These are phyloP conservation scores for Tenodera sinensis DNA, from an alignment of 2,888 invertebrate species.

Conservation along the genomic window DNA sequence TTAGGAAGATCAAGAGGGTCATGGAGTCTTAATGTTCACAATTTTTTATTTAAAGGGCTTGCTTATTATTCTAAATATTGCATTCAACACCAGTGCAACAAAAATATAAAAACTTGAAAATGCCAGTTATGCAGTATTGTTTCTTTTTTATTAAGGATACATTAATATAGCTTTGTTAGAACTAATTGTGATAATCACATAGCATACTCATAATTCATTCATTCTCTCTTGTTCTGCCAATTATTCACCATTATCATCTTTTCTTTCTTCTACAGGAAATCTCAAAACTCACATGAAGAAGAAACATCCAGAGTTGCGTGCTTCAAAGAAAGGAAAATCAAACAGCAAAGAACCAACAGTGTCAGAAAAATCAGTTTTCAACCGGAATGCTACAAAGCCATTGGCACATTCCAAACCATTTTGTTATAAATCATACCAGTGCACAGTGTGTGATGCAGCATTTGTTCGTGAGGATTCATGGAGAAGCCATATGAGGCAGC, in stretches of 20 bases:
- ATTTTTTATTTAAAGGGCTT: no score
- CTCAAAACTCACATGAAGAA: slow-evolving; percentile 40
- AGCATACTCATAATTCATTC: neutral
- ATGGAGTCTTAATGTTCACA: no score
- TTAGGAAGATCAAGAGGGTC: no score
- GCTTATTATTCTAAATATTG: no score
- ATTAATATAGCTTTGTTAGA: neutral
- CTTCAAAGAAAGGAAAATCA: slow-evolving; percentile 22
- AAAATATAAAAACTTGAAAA: no score
- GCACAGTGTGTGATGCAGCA: slow-evolving; percentile 41
- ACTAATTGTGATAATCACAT: neutral
- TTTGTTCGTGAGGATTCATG: slow-evolving; percentile 47
- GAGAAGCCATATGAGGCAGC: slow-evolving; percentile 44
- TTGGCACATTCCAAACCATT: slow-evolving; percentile 28
- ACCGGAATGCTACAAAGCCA: slow-evolving; percentile 4
- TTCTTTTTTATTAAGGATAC: neutral
- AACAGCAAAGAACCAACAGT: slow-evolving; percentile 5
- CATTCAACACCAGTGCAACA: no score
- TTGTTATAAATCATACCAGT: slow-evolving; percentile 40
- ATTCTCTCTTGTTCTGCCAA: neutral
- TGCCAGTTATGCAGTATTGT: no score
- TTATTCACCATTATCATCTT: neutral
- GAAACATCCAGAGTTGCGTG: slow-evolving; percentile 37
- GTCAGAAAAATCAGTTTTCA: neutral
- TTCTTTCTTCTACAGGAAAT: slow-evolving; percentile 31